Base-by-base conservation (phyloP, 2,797 vertebrate species). In the Smutsia temminckii region DNA sequence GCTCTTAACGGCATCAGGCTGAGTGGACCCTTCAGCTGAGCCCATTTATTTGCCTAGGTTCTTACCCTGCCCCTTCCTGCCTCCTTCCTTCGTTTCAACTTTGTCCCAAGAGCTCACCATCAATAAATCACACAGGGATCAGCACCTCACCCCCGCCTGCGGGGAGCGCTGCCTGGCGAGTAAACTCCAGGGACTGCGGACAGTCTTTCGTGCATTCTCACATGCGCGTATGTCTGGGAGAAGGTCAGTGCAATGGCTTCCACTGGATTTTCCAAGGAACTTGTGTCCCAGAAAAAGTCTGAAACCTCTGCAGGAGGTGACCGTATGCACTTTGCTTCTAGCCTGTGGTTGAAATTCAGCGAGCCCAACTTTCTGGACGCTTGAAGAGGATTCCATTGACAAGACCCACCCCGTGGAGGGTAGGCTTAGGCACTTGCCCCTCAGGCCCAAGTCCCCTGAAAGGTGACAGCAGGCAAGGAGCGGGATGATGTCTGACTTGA, bases 321-420 rank as follows among this genome's bases (percentile, higher is more conserved):
- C 69, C 66, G 40, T 27, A 63, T 0, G 2, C 83, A 37, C 71
- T 81, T 89, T 51, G 57, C 40, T 40, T 75, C 51, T 51, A 51
- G 64, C 27, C 20, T 89, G 59, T 49, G 63, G 21, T 10, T 11
- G 66, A 69, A 1, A 18, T 27, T 89, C 59, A 4, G 32, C 2
- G n/a, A 92, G 27, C 16, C 88, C 53, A 57, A 7, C 34, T 80
- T 59, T 49, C 63, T 32, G 68, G 49, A 77, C 10, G 27, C 63
- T 0, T n/a, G 72, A 34, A 59, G 18, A 64, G 53, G 3, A 11
- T 37, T 88, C 79, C 20, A 4, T 37, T 92, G 75, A 83, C 40
- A 85, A 69, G 71, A 86, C 59, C n/a, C n/a, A 34, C 32, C 83
- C 92, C 68, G 92, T 18, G 92, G 93, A 95, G 85, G 94, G 95